Conservation (phyloP, 1,140 invertebrate genomes). For the Dinothrombium tinctorium region DNA sequence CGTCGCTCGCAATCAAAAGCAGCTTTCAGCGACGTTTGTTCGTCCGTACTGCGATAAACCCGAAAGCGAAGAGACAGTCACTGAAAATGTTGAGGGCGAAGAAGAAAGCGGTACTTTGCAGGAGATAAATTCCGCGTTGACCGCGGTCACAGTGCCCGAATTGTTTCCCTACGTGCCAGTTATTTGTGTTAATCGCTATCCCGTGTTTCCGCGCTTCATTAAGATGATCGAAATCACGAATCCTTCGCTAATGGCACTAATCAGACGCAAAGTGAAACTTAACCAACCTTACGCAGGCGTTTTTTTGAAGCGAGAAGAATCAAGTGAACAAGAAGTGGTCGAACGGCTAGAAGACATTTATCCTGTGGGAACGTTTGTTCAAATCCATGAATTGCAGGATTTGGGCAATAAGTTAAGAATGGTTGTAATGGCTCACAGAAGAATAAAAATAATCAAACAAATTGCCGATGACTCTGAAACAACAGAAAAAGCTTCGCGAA, state of each 20-base stretch:
- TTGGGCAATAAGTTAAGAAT: slow-evolving; percentile 68
- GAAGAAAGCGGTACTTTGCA: no score
- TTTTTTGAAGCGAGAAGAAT: slow-evolving; percentile 79
- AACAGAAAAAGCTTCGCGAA: slow-evolving; percentile 22
- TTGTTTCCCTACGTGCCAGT: slow-evolving; percentile 85
- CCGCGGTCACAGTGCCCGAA: slow-evolving; percentile 62
- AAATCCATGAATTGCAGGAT: slow-evolving; percentile 93
- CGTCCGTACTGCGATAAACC: no score
- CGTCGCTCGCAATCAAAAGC: no score
- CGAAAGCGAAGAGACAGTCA: no score
- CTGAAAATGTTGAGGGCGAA: no score
- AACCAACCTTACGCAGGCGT: slow-evolving; percentile 95
- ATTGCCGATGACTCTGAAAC: slow-evolving; percentile 10
- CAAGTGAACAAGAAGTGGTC: slow-evolving; percentile 66
- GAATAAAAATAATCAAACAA: slow-evolving; percentile 15
- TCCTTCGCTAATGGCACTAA: slow-evolving; percentile 60
- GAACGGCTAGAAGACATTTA: slow-evolving; percentile 65
- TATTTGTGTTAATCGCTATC: slow-evolving; percentile 76
- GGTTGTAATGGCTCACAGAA: slow-evolving; percentile 76
- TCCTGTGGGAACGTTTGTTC: slow-evolving; percentile 79
- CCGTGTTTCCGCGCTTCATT: slow-evolving; percentile 92
- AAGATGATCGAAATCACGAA: slow-evolving; percentile 89
- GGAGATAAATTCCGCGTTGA: no score
- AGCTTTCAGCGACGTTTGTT: no score
- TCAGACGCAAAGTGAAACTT: slow-evolving; percentile 76